phyloP scores from a whole-genome alignment of 2,113 vertebrate genomes.

The Mixornis gularis region DNA sequence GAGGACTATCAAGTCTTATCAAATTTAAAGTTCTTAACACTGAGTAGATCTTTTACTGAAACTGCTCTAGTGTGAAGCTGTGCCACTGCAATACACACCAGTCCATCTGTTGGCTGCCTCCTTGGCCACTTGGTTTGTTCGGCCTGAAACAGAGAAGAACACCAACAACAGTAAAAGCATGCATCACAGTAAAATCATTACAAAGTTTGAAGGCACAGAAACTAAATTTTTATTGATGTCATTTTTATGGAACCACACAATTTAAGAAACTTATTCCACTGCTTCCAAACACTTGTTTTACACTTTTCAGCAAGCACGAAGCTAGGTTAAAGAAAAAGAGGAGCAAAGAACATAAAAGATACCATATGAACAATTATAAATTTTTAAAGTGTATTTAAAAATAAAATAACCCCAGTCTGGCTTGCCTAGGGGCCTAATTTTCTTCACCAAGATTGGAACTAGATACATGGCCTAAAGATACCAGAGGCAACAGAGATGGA shows the following conservation, averaged over 20 bases:
- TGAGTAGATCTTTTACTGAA: neutral
- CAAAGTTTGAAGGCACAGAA: neutral
- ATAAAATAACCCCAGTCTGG: neutral
- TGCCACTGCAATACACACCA: constrained; percentile 67
- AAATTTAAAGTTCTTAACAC: neutral
- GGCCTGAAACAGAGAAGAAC: constrained; percentile 73
- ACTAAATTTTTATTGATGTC: neutral
- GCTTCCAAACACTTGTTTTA: neutral
- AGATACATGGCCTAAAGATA: neutral
- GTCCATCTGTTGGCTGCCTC: constrained; percentile 96
- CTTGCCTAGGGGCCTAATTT: neutral
- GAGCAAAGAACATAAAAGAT: neutral
- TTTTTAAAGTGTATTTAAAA: neutral
- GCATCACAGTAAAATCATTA: neutral
- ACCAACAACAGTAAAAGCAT: neutral
- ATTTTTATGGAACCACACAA: neutral
- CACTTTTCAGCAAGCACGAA: neutral
- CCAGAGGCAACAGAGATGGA: neutral
- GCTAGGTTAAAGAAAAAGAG: neutral
- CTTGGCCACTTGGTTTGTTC: constrained; percentile 85
- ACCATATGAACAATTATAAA: neutral
- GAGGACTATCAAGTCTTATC: neutral
- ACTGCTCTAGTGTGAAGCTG: neutral
- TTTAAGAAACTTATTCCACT: neutral
- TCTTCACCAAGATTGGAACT: neutral